These are phyloP conservation scores for Kradibia gibbosae DNA, from an alignment of 1,140 invertebrate genomes.

Conservation along the genomic window DNA sequence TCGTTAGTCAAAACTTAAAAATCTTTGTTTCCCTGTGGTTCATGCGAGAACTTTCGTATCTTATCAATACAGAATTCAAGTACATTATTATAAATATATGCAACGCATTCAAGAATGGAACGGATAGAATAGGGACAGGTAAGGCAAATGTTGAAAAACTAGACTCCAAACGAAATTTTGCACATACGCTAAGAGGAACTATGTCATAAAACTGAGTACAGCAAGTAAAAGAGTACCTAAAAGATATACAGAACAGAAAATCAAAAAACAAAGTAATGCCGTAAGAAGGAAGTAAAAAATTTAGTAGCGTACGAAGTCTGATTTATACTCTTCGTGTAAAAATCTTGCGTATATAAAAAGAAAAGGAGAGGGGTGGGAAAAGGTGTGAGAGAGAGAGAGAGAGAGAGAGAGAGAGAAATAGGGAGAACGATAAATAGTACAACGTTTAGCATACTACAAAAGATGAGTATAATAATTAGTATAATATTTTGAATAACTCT, in stretches of 20 bases:
- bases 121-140: background rate
- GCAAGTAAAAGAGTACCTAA: background rate
- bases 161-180: background rate
- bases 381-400: background rate
- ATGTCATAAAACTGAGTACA: too few relatives aligned
- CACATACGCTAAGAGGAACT: background rate
- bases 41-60: background rate
- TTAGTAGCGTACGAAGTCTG: background rate
- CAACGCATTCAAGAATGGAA: background rate
- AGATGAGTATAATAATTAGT: too few relatives aligned
- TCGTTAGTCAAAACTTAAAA: conserved; percentile 44
- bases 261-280: background rate
- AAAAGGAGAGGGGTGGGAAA: too few relatives aligned
- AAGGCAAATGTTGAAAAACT: background rate
- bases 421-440: too few relatives aligned
- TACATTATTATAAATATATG: background rate
- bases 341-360: background rate
- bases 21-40: background rate
- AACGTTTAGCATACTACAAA: too few relatives aligned
- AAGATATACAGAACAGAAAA: background rate
- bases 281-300: background rate
- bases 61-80: conserved; percentile 23
- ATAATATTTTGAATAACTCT: too few relatives aligned
- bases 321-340: conserved; percentile 24
- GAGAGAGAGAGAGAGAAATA: background rate